phyloP scores from a whole-genome alignment of 2,888 invertebrate genomes.

The Taphrorychus bicolor region DNA sequence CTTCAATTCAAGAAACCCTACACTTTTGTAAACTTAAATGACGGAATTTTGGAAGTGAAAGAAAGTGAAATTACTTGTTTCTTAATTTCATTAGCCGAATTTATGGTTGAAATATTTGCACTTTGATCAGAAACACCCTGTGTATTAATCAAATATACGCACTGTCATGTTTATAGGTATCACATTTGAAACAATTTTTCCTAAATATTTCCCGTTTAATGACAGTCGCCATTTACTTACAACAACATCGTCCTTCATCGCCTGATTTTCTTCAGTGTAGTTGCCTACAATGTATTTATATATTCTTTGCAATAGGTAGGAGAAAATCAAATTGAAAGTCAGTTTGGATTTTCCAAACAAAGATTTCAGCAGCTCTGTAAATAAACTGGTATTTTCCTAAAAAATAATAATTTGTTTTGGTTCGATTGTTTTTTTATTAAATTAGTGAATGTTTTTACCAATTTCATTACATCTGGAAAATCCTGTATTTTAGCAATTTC shows the following conservation, averaged over 20 bases:
- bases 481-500: conserved; percentile 14
- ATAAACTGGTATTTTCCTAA: conserved; percentile 51
- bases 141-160: too few species aligned
- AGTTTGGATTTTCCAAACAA: conserved; percentile 57
- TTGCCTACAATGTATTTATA: conserved; percentile 38
- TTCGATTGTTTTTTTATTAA: too few species aligned
- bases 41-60: too few species aligned
- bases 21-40: too few species aligned
- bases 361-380: conserved; percentile 54
- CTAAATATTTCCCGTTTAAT: not conserved
- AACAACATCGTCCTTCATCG: conserved; percentile 53
- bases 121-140: too few species aligned
- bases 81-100: too few species aligned
- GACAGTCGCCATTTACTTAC: conserved; percentile 52
- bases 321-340: conserved; percentile 51
- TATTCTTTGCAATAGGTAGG: conserved; percentile 33
- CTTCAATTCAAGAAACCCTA: too few species aligned
- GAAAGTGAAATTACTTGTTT: too few species aligned
- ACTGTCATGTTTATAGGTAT: too few species aligned
- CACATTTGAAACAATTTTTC: too few species aligned
- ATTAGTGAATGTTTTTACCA: conserved; percentile 6
- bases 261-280: conserved; percentile 37
- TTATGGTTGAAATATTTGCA: too few species aligned
- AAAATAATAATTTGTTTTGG: not conserved
- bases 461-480: conserved; percentile 18